Conservation (phyloP, 2,797 vertebrate species). For the Kryptopterus vitreolus region DNA sequence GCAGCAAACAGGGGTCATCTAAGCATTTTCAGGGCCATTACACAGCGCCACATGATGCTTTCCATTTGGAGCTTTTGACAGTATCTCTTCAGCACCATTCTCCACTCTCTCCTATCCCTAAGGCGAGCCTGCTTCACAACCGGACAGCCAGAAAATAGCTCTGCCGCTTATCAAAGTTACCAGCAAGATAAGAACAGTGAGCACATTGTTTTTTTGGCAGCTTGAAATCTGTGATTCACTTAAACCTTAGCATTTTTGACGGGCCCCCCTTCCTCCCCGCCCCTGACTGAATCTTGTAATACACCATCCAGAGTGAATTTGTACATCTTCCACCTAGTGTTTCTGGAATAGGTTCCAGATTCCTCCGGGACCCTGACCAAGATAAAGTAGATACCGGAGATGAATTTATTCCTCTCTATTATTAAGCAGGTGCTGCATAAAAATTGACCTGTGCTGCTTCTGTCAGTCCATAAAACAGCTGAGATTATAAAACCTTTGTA, state of each 20-base stretch:
- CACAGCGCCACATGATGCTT: constrained; percentile 54
- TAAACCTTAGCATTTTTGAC: background rate
- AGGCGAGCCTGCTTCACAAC: constrained; percentile 32
- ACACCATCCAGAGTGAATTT: background rate
- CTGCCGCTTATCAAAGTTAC: constrained; percentile 45
- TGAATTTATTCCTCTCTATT: background rate
- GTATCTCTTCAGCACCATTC: constrained; percentile 31
- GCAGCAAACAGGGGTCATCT: constrained; percentile 52
- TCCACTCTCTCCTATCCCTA: constrained; percentile 21
- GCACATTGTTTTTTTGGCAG: constrained; percentile 34
- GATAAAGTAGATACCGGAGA: background rate
- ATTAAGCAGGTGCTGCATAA: background rate
- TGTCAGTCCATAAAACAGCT: background rate
- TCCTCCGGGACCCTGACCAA: background rate
- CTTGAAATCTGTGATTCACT: constrained; percentile 25
- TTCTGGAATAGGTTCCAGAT: background rate
- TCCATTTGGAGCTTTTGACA: constrained; percentile 49
- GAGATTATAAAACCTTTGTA: background rate
- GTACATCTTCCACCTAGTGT: background rate
- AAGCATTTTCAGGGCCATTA: constrained; percentile 58
- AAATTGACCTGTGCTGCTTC: background rate
- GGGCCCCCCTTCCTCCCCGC: too few relatives aligned
- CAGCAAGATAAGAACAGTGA: constrained; percentile 45
- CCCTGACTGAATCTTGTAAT: background rate
- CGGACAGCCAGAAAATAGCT: constrained; percentile 34